Conservation (phyloP, 1,140 invertebrate species). For the Drosophila arizonae region DNA sequence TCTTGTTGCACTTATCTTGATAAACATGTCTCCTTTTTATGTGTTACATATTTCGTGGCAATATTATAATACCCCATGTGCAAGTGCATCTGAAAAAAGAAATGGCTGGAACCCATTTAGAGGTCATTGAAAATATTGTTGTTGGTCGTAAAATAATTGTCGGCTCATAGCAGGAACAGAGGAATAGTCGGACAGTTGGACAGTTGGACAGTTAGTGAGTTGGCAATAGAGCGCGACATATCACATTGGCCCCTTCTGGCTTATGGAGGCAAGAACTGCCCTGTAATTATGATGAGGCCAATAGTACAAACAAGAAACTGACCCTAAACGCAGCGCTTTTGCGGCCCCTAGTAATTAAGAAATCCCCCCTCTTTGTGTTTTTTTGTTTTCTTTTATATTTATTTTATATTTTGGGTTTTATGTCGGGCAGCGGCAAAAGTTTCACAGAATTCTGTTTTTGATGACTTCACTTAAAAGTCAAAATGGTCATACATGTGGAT, state of each 20-base stretch:
- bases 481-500: conserved; percentile 73
- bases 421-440: conserved; percentile 65
- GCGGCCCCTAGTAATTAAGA: conserved; percentile 70
- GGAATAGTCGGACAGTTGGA: not conserved
- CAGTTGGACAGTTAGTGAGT: conserved; percentile 39
- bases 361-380: conserved; percentile 76
- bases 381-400: conserved; percentile 19
- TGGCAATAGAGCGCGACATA: conserved; percentile 74
- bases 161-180: conserved; percentile 40
- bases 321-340: conserved; percentile 67
- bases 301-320: conserved; percentile 63
- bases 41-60: not conserved
- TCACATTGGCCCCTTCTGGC: conserved; percentile 64
- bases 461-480: conserved; percentile 77
- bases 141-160: conserved; percentile 73
- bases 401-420: conserved; percentile 54
- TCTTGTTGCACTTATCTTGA: too few relatives aligned
- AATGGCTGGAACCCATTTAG: conserved; percentile 32
- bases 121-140: conserved; percentile 50
- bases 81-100: not conserved
- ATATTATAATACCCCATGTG: not conserved
- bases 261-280: conserved; percentile 53
- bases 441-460: conserved; percentile 76
- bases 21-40: not conserved
- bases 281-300: conserved; percentile 80